Conservation (phyloP, 2,888 invertebrate genomes). For the Oscheius myriophilus region DNA sequence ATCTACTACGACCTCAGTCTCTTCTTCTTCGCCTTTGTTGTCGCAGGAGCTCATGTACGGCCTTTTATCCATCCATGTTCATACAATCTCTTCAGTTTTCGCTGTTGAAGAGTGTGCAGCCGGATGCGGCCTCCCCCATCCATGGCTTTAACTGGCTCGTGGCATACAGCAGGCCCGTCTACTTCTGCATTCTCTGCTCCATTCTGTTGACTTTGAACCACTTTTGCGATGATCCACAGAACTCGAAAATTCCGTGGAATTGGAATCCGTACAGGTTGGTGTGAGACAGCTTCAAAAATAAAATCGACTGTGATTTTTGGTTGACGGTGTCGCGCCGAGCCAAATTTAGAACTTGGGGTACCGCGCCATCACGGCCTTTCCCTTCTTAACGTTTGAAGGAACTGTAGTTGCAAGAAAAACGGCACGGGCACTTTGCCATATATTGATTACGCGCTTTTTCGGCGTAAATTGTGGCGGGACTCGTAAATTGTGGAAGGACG, state of each 20-base stretch:
- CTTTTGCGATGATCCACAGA: conserved; percentile 29
- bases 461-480: too few relatives aligned
- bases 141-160: conserved; percentile 77
- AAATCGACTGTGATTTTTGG: neutral
- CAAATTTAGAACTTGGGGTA: too few relatives aligned
- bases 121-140: conserved; percentile 96
- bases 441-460: too few relatives aligned
- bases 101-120: conserved; percentile 84
- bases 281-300: neutral
- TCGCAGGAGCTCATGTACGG: conserved; percentile 92
- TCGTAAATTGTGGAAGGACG: too few relatives aligned
- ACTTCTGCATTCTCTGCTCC: conserved; percentile 84
- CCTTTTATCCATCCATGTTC: conserved; percentile 71
- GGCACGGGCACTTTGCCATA: too few relatives aligned
- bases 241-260: conserved; percentile 49
- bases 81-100: conserved; percentile 75
- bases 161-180: conserved; percentile 78
- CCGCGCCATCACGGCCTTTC: too few relatives aligned
- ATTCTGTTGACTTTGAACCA: conserved; percentile 72
- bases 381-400: too few relatives aligned
- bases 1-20: conserved; percentile 92
- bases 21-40: conserved; percentile 94
- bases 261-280: conserved; percentile 54
- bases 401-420: too few relatives aligned
- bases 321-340: too few relatives aligned